A percentile compares a stretch with the other conserved stretches of the same genome.
These are phyloP conservation scores for Branchipolynoe longqiensis DNA, from an alignment of 2,888 invertebrate genomes.

Conservation along the genomic window DNA sequence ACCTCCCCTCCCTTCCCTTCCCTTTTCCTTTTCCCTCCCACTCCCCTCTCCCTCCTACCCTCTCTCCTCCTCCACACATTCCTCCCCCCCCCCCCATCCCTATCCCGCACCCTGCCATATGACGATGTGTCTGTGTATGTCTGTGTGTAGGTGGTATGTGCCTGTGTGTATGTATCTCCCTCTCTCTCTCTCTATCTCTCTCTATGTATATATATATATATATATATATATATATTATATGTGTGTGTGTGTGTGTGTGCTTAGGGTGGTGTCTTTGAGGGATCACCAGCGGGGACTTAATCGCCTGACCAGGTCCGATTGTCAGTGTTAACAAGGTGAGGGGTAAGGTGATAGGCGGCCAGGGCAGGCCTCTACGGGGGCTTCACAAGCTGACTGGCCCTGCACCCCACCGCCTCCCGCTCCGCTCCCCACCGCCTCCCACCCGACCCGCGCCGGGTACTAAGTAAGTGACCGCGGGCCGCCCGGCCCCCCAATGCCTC, in stretches of 20 bases:
- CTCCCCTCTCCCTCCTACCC: no score
- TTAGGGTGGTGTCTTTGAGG: not conserved
- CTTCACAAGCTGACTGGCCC: not conserved
- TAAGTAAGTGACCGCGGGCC: no score
- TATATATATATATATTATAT: no score
- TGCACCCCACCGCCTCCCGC: not conserved
- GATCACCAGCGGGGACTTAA: constrained; percentile 23
- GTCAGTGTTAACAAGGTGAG: constrained; percentile 49
- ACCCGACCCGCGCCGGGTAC: no score
- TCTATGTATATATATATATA: not conserved
- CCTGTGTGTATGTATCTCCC: not conserved
- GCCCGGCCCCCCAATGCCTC: no score
- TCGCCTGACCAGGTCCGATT: constrained; percentile 20
- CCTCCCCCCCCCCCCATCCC: no score
- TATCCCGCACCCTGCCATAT: no score
- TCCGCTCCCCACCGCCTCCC: not conserved
- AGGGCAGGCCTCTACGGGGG: not conserved
- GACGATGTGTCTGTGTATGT: not conserved
- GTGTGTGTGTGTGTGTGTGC: no score
- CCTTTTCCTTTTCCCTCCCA: no score
- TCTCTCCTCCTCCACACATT: no score
- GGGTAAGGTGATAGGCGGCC: constrained; percentile 35
- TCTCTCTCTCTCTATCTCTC: no score
- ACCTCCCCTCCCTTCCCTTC: no score
- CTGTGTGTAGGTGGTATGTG: not conserved